phyloP scores from a whole-genome alignment of 2,113 vertebrate genomes.

The Sinosuthora webbiana region DNA sequence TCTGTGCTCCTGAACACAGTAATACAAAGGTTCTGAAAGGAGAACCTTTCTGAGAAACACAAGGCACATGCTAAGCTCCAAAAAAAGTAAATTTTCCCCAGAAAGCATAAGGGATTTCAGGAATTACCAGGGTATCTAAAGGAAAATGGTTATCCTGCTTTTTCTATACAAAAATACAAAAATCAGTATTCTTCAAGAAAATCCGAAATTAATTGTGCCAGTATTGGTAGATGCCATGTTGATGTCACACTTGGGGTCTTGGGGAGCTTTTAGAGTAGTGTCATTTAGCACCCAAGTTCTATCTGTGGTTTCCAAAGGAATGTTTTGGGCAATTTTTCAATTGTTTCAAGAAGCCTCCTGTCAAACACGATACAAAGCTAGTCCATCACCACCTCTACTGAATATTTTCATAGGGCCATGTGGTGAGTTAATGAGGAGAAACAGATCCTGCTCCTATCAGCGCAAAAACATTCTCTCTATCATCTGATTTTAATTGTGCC shows the following conservation, averaged over 20 bases:
- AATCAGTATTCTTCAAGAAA: neutral
- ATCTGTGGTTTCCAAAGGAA: neutral
- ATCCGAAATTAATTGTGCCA: neutral
- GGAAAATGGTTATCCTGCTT: neutral
- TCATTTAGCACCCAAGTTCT: neutral
- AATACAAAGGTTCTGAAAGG: neutral
- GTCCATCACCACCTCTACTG: neutral
- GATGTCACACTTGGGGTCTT: neutral
- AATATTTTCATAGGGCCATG: neutral
- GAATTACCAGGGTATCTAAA: neutral
- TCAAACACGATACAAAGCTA: neutral
- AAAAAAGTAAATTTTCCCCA: neutral
- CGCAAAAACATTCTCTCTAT: neutral
- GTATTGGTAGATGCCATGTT: neutral
- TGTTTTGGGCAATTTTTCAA: neutral
- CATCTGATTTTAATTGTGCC: neutral
- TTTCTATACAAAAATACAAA: neutral
- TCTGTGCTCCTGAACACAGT: neutral
- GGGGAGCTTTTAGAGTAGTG: neutral
- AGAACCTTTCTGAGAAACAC: neutral
- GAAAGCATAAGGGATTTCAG: neutral
- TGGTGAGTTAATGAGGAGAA: slow-evolving; percentile 12
- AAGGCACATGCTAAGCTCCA: neutral
- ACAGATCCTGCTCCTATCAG: neutral
- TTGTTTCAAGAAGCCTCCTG: slow-evolving; percentile 9